phyloP scores from a whole-genome alignment of 2,113 vertebrate species.

The Antidorcas marsupialis region DNA sequence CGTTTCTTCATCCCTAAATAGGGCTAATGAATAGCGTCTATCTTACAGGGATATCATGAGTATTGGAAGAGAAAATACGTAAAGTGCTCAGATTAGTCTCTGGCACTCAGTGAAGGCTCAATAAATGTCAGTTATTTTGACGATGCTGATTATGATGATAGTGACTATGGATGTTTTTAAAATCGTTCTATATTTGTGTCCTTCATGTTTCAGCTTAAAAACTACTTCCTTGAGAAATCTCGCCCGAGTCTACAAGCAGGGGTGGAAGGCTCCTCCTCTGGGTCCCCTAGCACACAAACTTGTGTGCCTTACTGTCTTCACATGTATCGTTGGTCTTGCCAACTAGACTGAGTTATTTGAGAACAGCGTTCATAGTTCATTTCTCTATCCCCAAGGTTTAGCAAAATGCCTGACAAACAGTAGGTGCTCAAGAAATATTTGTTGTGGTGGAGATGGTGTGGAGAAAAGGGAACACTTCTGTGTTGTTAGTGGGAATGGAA shows the following conservation, averaged over 20 bases:
- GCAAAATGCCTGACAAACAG: not conserved
- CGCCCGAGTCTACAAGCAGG: not conserved
- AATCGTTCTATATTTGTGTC: not conserved
- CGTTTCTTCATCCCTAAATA: not conserved
- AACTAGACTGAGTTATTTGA: not conserved
- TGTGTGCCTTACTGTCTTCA: not conserved
- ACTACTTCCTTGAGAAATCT: not conserved
- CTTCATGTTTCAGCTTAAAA: not conserved
- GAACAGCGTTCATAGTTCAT: not conserved
- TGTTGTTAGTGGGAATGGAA: not conserved
- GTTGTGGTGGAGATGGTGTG: not conserved
- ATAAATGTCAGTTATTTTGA: conserved; percentile 22
- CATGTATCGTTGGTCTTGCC: not conserved
- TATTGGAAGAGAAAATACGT: not conserved
- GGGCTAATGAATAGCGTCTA: not conserved
- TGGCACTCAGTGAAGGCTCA: not conserved
- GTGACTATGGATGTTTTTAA: not conserved
- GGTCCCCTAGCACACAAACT: not conserved
- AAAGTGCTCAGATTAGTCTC: not conserved
- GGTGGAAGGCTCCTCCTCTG: not conserved
- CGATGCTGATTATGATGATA: not conserved
- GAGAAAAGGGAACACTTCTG: not conserved
- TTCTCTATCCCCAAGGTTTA: not conserved
- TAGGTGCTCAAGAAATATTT: not conserved
- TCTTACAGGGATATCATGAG: not conserved